Evolutionary conservation across 2,797 vertebrate species (phyloP), one percentile per base, ranked within the genome.

Genomic region (Catamblyrhynchus diadema): DNA sequence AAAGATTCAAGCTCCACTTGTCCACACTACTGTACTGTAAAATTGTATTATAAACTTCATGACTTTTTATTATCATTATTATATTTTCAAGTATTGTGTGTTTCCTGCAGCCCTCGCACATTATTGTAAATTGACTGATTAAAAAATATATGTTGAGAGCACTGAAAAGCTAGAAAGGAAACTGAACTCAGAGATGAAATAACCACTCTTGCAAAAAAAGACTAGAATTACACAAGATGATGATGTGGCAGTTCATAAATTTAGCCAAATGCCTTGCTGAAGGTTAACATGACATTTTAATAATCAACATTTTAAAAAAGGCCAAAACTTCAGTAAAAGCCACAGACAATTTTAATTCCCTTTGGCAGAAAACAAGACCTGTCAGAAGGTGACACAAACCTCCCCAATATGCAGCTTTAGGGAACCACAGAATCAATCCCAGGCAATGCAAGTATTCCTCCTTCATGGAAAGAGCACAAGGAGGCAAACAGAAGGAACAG

Each of bases 261-360:
- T 41, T 28, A 89, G 37, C 9, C 42, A 81, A 89, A 86, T 39
- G 27, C 30, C 32, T 71, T 74, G 56, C 39, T 84, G 71, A 82
- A 93, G 42, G 67, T 82, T 82, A 87, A 71, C 35, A 57, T 35
- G 50, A 79, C 41, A 81, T 87, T 86, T 79, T 78, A 74, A 67
- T 11, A 54, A 41, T 41, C 56, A 66, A 39, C 48, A 44, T 73
- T 61, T 81, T 78, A 85, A 84, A 85, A 62, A 35, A 92, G 61
- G 16, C 32, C 44, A 56, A 41, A 73, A 32, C 14, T 56, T 61
- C 65, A 75, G 23, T 5, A 56, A 42, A 92, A 84, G 35, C 4
- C 70, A 85, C 15, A 78, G 66, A 20, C 11, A 27, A 78, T 33
- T 81, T 79, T 78, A 56, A 87, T 53, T 81, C 25, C 28, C 59